A percentile compares a stretch with the other conserved stretches of the same genome.
These are phyloP conservation scores for Macrosteles quadrilineatus DNA, from an alignment of 1,140 invertebrate genomes.

Conservation along the genomic window DNA sequence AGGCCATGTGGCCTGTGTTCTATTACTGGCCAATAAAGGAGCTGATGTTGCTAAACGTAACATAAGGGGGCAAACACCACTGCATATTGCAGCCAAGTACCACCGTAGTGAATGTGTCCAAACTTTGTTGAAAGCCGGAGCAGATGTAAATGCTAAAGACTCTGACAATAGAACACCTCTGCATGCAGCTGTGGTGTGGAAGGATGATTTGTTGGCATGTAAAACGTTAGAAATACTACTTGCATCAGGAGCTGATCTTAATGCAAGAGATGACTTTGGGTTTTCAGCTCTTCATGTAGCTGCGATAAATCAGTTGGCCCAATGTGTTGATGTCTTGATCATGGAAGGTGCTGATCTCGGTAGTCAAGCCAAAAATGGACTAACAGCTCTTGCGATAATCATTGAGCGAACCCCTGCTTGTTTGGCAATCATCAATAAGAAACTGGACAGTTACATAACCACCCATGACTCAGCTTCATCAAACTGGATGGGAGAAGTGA, in stretches of 20 bases:
- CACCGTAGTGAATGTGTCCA: slow-evolving; percentile 78
- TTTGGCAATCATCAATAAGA: slow-evolving; percentile 71
- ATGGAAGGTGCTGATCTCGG: slow-evolving; percentile 83
- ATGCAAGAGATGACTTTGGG: slow-evolving; percentile 83
- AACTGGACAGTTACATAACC: slow-evolving; percentile 74
- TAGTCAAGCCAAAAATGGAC: slow-evolving; percentile 77
- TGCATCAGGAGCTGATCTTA: slow-evolving; percentile 77
- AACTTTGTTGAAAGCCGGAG: slow-evolving; percentile 67
- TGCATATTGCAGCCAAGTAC: slow-evolving; percentile 75
- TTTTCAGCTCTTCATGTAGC: slow-evolving; percentile 88
- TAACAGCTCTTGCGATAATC: slow-evolving; percentile 78
- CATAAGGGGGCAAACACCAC: slow-evolving; percentile 71
- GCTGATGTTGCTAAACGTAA: slow-evolving; percentile 71
- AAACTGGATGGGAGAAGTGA: slow-evolving; percentile 76
- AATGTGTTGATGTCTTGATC: slow-evolving; percentile 79
- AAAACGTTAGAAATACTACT: slow-evolving; percentile 73
- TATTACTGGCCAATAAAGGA: slow-evolving; percentile 66
- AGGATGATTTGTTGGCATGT: slow-evolving; percentile 71
- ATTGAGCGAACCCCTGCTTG: slow-evolving; percentile 80
- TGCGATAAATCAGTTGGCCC: slow-evolving; percentile 78
- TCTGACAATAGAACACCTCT: slow-evolving; percentile 74
- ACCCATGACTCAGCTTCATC: slow-evolving; percentile 75
- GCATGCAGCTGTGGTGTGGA: slow-evolving; percentile 76
- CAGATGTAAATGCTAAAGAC: slow-evolving; percentile 73
- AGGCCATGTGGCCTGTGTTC: slow-evolving; percentile 68